Percentiles rank a stretch among this genome's conserved stretches.
Evolutionary conservation across 2,113 vertebrate genomes (phyloP).

Genomic region (Anthoscopus minutus): DNA sequence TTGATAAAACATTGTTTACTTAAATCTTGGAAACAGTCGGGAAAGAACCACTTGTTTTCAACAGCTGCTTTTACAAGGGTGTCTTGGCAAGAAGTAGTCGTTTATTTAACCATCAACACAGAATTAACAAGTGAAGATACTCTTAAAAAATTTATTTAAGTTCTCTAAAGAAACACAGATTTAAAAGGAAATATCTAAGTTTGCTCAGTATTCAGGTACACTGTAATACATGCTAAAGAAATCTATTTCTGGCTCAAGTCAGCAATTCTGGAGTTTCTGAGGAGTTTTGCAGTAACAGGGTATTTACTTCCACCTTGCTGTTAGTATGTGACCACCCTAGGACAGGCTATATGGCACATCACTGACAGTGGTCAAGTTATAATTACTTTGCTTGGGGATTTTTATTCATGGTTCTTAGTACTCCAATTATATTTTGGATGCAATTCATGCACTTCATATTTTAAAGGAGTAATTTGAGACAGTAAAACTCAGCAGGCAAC

Average conservation of each 20-base stretch:
- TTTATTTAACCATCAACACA: not conserved
- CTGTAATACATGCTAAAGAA: not conserved
- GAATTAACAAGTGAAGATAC: not conserved
- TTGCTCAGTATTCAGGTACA: fast-evolving
- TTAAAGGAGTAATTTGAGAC: not conserved
- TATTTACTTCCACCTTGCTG: not conserved
- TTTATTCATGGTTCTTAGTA: not conserved
- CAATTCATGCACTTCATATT: not conserved
- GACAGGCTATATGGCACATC: not conserved
- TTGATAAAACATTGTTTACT: not conserved
- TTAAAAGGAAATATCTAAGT: not conserved
- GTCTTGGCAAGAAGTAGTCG: not conserved
- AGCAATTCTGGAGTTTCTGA: not conserved
- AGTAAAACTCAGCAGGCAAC: not conserved
- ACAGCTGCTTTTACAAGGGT: not conserved
- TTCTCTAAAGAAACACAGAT: fast-evolving
- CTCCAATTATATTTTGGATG: not conserved
- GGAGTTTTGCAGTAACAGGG: not conserved
- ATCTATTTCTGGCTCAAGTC: not conserved
- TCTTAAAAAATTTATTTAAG: not conserved
- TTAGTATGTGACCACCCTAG: not conserved
- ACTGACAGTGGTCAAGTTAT: not conserved
- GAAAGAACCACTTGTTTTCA: slow-evolving; percentile 16
- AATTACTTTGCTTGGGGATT: not conserved
- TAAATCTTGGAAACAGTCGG: not conserved